Percentiles rank a stretch among this genome's conserved stretches.
Evolutionary conservation across 1,140 invertebrate genomes (phyloP).

Genomic region (Drosophila pallidifrons): DNA sequence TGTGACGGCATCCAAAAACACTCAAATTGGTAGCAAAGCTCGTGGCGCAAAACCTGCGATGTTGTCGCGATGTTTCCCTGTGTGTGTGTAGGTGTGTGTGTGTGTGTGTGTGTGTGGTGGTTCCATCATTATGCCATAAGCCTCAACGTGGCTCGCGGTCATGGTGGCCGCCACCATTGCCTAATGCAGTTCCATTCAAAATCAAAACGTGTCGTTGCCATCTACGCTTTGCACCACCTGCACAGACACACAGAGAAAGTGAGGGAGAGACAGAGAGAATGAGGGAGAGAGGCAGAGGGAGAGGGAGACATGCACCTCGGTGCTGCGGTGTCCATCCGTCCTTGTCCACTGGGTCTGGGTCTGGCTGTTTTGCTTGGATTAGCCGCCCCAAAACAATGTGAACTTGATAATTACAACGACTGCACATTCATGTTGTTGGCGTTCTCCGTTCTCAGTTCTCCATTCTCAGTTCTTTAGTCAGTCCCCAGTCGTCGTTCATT

Average conservation of each 20-base stretch:
- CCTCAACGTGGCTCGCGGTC: constrained; percentile 33
- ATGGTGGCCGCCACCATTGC: constrained; percentile 8
- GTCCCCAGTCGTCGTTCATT: constrained; percentile 44
- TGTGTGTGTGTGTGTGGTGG: constrained; percentile 37
- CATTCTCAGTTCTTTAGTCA: background rate
- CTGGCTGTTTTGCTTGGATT: constrained; percentile 21
- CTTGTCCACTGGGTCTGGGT: too few relatives aligned
- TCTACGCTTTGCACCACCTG: constrained; percentile 34
- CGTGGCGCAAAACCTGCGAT: constrained; percentile 9
- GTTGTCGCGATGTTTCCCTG: background rate
- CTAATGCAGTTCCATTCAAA: constrained; percentile 79
- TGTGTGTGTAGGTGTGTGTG: constrained; percentile 1
- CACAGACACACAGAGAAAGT: background rate
- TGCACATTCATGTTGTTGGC: constrained; percentile 6
- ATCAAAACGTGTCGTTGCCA: constrained; percentile 71
- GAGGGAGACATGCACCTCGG: background rate
- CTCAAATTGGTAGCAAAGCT: constrained; percentile 37
- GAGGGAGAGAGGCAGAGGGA: too few relatives aligned
- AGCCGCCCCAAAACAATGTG: constrained; percentile 35
- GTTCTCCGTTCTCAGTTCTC: constrained; percentile 24
- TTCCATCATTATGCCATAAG: constrained; percentile 73
- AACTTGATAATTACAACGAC: constrained; percentile 37
- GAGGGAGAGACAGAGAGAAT: too few relatives aligned
- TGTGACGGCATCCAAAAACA: constrained; percentile 64
- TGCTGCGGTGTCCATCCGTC: too few relatives aligned